Evolutionary conservation across 2,797 vertebrate species (phyloP), one percentile per base, ranked within the genome.

Genomic region (Oreochromis mossambicus): DNA sequence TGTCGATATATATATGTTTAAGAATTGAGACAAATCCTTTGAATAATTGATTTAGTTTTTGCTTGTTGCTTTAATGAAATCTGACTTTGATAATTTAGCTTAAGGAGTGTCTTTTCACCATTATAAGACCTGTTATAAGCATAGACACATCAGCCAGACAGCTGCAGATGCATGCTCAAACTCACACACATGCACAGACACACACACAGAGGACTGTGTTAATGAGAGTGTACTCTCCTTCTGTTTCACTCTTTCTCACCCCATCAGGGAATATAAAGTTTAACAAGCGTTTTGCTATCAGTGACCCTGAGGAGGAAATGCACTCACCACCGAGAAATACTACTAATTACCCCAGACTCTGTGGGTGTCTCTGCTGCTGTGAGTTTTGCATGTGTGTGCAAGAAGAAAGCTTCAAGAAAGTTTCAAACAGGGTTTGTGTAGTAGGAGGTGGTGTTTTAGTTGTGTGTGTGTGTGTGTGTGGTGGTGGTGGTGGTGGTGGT

Each of bases 221-320:
- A 93, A 95, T 92, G 87, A 94, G 91, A 89, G 82, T 93, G 91
- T 92, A 78, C 82, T 87, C 86, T 90, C 79, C 84, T 79, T 90
- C 78, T 91, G 84, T 92, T 93, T 89, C 78, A 21, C 90, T 91
- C 88, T 90, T 94, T 94, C 92, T 90, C 54, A 19, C 80, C 90
- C 95, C 92, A 91, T 93, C 84, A 82, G 94, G 94, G 92, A 94
- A 94, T 93, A 91, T 95, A 94, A 94, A 92, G 89, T 96, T 95
- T 94, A 95, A 94, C 89, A 94, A 92, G 83, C 89, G 73, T 94
- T 92, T 96, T 95, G 94, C 92, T 95, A 94, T 96, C 94, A 91
- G 90, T 92, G 93, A 96, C 94, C 94, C 92, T 66, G 87, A 89
- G 88, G 83, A 94, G 91, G 90, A 94, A 91, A 91, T 85, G 34